Base-by-base conservation (phyloP, 2,113 vertebrate species). In the Fregata magnificens region DNA sequence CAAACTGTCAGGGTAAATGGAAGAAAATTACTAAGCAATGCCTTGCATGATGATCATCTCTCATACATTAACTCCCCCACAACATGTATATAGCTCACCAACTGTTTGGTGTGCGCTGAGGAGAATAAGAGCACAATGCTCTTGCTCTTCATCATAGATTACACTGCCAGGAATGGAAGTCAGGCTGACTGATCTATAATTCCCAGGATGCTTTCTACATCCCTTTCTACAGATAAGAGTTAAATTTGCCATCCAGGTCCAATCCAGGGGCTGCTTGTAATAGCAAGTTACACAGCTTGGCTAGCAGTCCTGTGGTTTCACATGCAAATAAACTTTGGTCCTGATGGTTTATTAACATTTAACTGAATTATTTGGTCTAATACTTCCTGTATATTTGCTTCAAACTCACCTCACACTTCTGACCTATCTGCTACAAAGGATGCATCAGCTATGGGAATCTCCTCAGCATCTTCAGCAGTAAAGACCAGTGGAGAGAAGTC, bases 21-120 rank as follows among this genome's bases (percentile, higher is more conserved):
- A 90, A 95, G 61, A 47, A 95, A 89, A 86, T 93, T 93, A 82
- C 81, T 76, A 89, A 96, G 67, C 49, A 81, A 56, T 66, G 31
- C 7, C 7, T 95, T 83, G 69, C 22, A 28, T 91, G 49, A 82
- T 84, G 76, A 88, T 93, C 76, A 63, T 79, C 42, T 50, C 66
- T 63, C 50, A 42, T 42, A 81, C 16, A 50, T 58, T 94, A 86
- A 73, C 56, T 81, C 67, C 63, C 53, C 61, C 78, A 55, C 65
- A 92, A 62, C 71, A 52, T n/a, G 71, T 28, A 32, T 29, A 47
- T 71, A 92, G 73, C 40, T 94, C 70, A 34, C 22, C 85, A 36
- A 50, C 13, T 42, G 50, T 82, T 76, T 59, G 55, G 21, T 65
- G 32, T 72, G 22, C 9, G 3, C 55, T 62, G 69, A 86, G 36